These are phyloP conservation scores for Tachycineta bicolor DNA, from an alignment of 2,113 vertebrate species.

Conservation along the genomic window DNA sequence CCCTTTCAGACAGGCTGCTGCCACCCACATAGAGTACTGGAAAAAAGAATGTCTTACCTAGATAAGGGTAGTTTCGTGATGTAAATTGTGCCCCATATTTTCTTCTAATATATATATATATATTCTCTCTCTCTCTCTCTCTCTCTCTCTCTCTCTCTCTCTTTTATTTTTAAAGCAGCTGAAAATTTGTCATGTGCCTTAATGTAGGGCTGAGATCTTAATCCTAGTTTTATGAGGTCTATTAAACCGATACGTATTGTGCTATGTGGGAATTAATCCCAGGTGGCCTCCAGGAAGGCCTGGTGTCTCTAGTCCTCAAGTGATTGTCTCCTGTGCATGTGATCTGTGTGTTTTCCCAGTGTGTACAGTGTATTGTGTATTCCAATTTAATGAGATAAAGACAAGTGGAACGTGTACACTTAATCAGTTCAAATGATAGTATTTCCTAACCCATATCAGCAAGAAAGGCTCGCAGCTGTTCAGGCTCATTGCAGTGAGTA, in stretches of 20 bases:
- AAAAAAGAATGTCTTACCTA: neutral
- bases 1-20: neutral
- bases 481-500: neutral
- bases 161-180: neutral
- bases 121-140: too few species aligned
- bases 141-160: neutral
- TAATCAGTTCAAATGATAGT: slow-evolving; percentile 6
- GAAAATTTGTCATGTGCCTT: neutral
- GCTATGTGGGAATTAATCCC: slow-evolving; percentile 24
- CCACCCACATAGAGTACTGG: neutral
- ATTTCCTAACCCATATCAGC: neutral
- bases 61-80: neutral
- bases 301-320: neutral
- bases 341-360: neutral
- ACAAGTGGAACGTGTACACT: neutral
- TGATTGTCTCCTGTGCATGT: neutral
- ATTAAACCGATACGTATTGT: neutral
- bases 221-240: slow-evolving; percentile 31
- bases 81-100: neutral
- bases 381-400: slow-evolving; percentile 17
- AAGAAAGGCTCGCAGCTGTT: slow-evolving; percentile 26
- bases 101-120: too few species aligned
- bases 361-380: neutral
- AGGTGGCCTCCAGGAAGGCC: neutral
- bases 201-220: slow-evolving; percentile 18